Evolutionary conservation across 1,140 invertebrate genomes (phyloP).

Genomic region (Orussus abietinus): DNA sequence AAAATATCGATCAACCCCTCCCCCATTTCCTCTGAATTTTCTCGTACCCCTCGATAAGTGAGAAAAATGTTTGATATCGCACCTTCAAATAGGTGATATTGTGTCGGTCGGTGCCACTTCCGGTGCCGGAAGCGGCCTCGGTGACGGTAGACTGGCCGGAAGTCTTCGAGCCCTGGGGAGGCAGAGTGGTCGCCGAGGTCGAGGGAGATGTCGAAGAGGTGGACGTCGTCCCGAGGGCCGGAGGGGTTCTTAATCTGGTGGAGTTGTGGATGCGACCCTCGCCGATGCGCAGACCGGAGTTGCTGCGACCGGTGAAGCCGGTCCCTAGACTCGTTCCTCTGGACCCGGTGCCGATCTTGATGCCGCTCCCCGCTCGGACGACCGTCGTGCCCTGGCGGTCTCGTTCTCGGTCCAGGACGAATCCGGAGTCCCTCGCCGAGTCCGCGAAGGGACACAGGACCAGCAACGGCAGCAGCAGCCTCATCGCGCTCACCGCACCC

Average conservation of each 20-base stretch:
- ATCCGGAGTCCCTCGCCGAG: too few species aligned
- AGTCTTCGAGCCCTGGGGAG: too few species aligned
- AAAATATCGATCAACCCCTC: too few species aligned
- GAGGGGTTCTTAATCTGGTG: slow-evolving; percentile 34
- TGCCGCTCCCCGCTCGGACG: slow-evolving; percentile 37
- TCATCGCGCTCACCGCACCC: too few species aligned
- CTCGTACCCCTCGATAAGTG: too few species aligned
- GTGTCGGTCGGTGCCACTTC: slow-evolving; percentile 15
- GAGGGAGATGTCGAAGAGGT: slow-evolving; percentile 18
- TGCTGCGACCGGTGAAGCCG: slow-evolving; percentile 27
- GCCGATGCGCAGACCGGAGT: slow-evolving; percentile 39
- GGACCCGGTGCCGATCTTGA: slow-evolving; percentile 39
- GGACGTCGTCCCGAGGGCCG: slow-evolving; percentile 35
- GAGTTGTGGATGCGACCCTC: slow-evolving; percentile 39
- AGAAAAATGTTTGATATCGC: too few species aligned
- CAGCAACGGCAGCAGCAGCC: slow-evolving; percentile 14
- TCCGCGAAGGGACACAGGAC: slow-evolving; percentile 18
- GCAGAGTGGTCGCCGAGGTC: slow-evolving; percentile 3
- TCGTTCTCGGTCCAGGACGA: too few species aligned
- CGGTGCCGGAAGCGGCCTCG: too few species aligned
- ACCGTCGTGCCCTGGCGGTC: slow-evolving; percentile 35
- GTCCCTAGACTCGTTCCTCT: slow-evolving; percentile 17
- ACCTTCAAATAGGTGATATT: slow-evolving; percentile 34
- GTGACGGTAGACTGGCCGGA: slow-evolving; percentile 15
- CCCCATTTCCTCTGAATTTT: too few species aligned